Evolutionary conservation across 2,797 vertebrate genomes (phyloP), one percentile per base, ranked within the genome.

Genomic region (Periophthalmus magnuspinnatus): DNA sequence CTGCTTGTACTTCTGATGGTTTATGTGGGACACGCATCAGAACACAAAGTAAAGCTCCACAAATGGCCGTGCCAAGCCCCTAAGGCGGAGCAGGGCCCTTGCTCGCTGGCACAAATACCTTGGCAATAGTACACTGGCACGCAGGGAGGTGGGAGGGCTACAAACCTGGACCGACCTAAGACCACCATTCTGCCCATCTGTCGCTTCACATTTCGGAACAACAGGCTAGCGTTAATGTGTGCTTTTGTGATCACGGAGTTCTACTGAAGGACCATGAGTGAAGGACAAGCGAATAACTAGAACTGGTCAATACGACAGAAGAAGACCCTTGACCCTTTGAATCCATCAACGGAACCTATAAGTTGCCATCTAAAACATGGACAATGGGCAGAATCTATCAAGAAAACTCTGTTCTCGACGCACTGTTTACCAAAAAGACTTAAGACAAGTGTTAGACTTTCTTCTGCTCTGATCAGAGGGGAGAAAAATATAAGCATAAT

Each of bases 131-230:
- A 60, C 16, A 14, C 70, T 83, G 77, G 81, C 79, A 83, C 68
- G 65, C 71, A 69, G 56, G 41, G 58, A 78, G 52, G 72, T 75
- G 45, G 55, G 48, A 68, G 74, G 78, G 73, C 74, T 68, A 67
- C 63, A 81, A 71, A 70, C 69, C 76, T 78, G 74, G 82, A 69
- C 68, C 65, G 66, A 81, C 69, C 73, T 71, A 62, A 74, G 74
- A 67, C 73, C 75, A 76, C 74, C 83, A 79, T 86, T 79, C 76
- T 81, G 76, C 79, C 87, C 89, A 90, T 88, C 87, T 90, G 86
- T 78, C 77, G 65, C 81, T 83, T 86, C 71, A 83, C 78, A 84
- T 74, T 71, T 68, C 56, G 54, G 70, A 73, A 75, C 70, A 77
- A 58, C 72, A 71, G 80, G 68, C 41, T 5, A 65, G 82, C 80